Conservation (phyloP, 2,113 vertebrate genomes). For the Syngnathus floridae region DNA sequence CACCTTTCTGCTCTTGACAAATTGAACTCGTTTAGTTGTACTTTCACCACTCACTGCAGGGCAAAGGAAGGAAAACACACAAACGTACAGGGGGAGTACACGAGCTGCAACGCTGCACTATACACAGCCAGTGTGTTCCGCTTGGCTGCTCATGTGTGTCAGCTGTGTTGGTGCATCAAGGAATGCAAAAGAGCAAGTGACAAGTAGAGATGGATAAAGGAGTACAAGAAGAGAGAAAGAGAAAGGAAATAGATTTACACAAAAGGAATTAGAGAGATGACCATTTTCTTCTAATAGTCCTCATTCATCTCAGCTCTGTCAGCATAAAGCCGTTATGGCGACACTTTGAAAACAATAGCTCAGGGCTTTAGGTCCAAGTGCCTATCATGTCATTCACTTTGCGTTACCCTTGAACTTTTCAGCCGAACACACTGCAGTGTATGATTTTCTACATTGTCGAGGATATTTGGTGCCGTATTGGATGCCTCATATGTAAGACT, state of each 20-base stretch:
- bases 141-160: conserved; percentile 60
- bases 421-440: not conserved
- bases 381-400: conserved; percentile 11
- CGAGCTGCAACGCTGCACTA: conserved; percentile 34
- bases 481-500: no score
- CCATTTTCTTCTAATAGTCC: conserved; percentile 31
- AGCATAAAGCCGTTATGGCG: conserved; percentile 53
- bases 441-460: no score
- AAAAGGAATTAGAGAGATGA: conserved; percentile 38
- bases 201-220: conserved; percentile 33
- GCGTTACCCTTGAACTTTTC: conserved; percentile 12
- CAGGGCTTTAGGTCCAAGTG: conserved; percentile 21
- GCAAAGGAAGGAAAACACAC: conserved; percentile 18
- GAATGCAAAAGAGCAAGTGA: conserved; percentile 24
- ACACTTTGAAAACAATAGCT: conserved; percentile 56
- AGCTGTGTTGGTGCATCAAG: conserved; percentile 37
- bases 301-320: conserved; percentile 51
- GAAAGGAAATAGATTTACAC: conserved; percentile 45
- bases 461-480: no score
- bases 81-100: conserved; percentile 23
- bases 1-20: conserved; percentile 63
- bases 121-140: conserved; percentile 48
- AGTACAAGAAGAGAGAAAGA: conserved; percentile 9
- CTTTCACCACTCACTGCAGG: conserved; percentile 54
- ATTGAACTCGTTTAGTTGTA: conserved; percentile 65